Conservation (phyloP, 1,140 invertebrate genomes). For the Orussus abietinus region DNA sequence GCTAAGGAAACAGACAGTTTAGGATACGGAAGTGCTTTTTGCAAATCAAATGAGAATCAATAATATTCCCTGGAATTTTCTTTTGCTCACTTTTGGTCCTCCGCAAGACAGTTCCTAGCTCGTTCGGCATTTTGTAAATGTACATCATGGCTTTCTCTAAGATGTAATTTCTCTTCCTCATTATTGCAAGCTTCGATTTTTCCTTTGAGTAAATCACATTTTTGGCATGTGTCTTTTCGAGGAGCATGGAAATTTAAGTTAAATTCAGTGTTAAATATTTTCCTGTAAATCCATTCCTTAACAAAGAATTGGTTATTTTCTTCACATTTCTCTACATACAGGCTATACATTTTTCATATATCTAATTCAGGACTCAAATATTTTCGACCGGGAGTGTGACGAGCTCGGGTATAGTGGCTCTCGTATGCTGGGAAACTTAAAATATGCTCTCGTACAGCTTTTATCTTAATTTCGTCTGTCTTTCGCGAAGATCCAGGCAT, state of each 20-base stretch:
- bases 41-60: slow-evolving; percentile 12
- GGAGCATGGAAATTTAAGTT: slow-evolving; percentile 20
- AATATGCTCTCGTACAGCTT: too few species aligned
- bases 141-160: slow-evolving; percentile 10
- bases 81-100: too few species aligned
- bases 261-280: slow-evolving; percentile 20
- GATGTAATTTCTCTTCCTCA: slow-evolving; percentile 16
- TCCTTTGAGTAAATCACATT: slow-evolving; percentile 16
- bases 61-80: too few species aligned
- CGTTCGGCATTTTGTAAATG: slow-evolving; percentile 15
- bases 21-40: slow-evolving; percentile 12
- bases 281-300: slow-evolving; percentile 15
- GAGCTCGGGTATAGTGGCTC: too few species aligned
- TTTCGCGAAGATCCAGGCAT: too few species aligned
- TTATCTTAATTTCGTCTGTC: too few species aligned
- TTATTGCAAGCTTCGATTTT: slow-evolving; percentile 19
- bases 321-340: slow-evolving; percentile 6
- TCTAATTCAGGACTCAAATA: too few species aligned
- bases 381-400: too few species aligned
- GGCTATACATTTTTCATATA: slow-evolving; percentile 6
- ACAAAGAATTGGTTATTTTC: slow-evolving; percentile 6
- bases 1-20: slow-evolving; percentile 11
- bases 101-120: too few species aligned
- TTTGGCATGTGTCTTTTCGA: slow-evolving; percentile 19
- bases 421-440: too few species aligned